Conservation (phyloP, 1,140 invertebrate genomes). For the Ips nitidus region DNA sequence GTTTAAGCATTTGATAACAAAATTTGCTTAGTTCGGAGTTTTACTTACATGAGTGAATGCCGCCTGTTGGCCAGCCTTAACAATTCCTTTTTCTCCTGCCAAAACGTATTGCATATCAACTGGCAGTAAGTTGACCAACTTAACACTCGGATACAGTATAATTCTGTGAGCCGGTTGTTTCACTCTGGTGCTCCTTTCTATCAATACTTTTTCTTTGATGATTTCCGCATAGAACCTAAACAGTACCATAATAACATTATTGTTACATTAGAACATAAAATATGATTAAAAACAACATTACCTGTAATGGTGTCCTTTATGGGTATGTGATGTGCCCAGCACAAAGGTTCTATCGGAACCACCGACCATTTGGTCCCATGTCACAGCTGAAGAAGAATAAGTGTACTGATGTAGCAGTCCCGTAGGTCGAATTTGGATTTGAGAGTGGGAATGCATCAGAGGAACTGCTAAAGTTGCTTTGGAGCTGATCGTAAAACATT, state of each 20-base stretch:
- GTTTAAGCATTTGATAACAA: neutral
- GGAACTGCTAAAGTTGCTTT: conserved; percentile 63
- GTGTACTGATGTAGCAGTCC: conserved; percentile 53
- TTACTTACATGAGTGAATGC: conserved; percentile 44
- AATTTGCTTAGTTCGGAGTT: too few species aligned
- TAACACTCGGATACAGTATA: conserved; percentile 78
- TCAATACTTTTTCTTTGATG: conserved; percentile 77
- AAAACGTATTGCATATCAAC: conserved; percentile 69
- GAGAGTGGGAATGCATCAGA: conserved; percentile 62
- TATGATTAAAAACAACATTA: conserved; percentile 22
- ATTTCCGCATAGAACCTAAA: conserved; percentile 78
- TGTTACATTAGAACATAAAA: conserved; percentile 25
- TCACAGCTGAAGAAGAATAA: conserved; percentile 64
- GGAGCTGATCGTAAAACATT: conserved; percentile 41
- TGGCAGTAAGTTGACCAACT: conserved; percentile 76
- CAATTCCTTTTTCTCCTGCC: conserved; percentile 57
- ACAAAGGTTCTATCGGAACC: conserved; percentile 60
- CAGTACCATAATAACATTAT: neutral
- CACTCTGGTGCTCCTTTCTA: conserved; percentile 55
- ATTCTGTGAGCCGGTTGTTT: conserved; percentile 82
- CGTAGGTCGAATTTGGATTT: conserved; percentile 58
- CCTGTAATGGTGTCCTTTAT: conserved; percentile 52
- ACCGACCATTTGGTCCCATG: conserved; percentile 66
- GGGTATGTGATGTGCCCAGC: conserved; percentile 54
- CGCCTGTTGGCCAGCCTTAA: conserved; percentile 57